phyloP scores from a whole-genome alignment of 2,888 invertebrate genomes.

The Thereva nobilitata region DNA sequence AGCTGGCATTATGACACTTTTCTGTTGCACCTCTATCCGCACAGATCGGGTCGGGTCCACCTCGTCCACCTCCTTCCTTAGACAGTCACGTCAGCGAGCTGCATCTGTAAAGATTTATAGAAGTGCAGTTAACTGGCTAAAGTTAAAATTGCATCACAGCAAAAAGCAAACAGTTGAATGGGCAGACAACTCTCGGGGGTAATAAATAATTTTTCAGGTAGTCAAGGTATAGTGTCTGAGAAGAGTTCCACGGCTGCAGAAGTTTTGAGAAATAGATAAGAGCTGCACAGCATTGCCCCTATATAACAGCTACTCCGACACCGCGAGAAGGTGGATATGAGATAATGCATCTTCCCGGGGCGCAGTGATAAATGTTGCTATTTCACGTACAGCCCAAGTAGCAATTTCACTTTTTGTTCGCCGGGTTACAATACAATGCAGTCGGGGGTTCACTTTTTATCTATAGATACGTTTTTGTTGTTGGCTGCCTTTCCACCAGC shows the following conservation, averaged over 20 bases:
- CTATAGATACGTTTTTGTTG: not conserved
- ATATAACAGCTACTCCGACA: not conserved
- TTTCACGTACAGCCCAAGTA: slow-evolving; percentile 32
- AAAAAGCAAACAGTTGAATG: slow-evolving; percentile 31
- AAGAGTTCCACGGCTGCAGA: not conserved
- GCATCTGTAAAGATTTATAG: slow-evolving; percentile 33
- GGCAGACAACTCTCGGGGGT: slow-evolving; percentile 21
- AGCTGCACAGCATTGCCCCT: slow-evolving; percentile 10
- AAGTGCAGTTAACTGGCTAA: slow-evolving; percentile 16
- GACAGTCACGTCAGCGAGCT: slow-evolving; percentile 19
- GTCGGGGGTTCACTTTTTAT: slow-evolving; percentile 11
- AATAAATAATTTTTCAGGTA: slow-evolving; percentile 39
- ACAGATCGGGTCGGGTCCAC: too few species aligned
- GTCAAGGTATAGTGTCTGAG: slow-evolving; percentile 23
- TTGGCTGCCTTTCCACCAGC: not conserved
- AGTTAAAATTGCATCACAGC: slow-evolving; percentile 17
- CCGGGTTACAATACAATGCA: slow-evolving; percentile 4
- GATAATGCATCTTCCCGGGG: slow-evolving; percentile 32
- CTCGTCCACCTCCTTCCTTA: slow-evolving; percentile 5
- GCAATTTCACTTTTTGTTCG: slow-evolving; percentile 26
- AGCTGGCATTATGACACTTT: slow-evolving; percentile 35
- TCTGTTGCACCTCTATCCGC: not conserved
- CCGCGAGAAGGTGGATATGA: slow-evolving; percentile 19
- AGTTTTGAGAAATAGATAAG: slow-evolving; percentile 22
- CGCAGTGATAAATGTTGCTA: slow-evolving; percentile 35